Percentiles rank a stretch among this genome's conserved stretches.
phyloP scores from a whole-genome alignment of 2,888 invertebrate genomes.

The Dinocampus coccinellae region DNA sequence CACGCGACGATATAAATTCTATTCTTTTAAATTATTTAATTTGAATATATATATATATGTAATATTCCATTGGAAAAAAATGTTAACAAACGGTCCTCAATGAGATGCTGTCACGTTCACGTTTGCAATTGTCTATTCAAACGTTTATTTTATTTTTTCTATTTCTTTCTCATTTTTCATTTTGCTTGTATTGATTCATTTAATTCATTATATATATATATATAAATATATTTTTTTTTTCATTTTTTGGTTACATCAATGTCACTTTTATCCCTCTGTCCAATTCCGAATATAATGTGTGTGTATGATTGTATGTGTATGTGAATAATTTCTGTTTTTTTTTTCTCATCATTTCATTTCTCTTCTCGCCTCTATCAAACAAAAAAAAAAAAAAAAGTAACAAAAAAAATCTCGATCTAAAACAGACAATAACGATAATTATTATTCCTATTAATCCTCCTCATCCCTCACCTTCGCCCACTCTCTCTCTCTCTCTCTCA shows the following conservation, averaged over 20 bases:
- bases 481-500: too few relatives aligned
- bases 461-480: too few relatives aligned
- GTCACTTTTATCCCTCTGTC: neutral
- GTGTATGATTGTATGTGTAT: neutral
- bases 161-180: too few relatives aligned
- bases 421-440: too few relatives aligned
- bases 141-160: neutral
- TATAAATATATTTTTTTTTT: too few relatives aligned
- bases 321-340: neutral
- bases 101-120: neutral
- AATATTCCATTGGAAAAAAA: neutral
- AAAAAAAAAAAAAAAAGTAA: too few relatives aligned
- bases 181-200: too few relatives aligned
- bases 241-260: neutral
- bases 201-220: too few relatives aligned
- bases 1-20: slow-evolving; percentile 36
- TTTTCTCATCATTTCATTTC: slow-evolving; percentile 9
- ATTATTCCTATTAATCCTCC: slow-evolving; percentile 40
- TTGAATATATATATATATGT: slow-evolving; percentile 8
- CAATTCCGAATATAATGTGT: neutral
- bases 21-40: neutral
- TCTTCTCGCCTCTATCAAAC: too few relatives aligned
- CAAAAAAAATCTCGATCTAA: too few relatives aligned
- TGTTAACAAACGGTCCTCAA: neutral
- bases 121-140: neutral